These are phyloP conservation scores for Muscina levida DNA, from an alignment of 2,888 invertebrate genomes.

Conservation along the genomic window DNA sequence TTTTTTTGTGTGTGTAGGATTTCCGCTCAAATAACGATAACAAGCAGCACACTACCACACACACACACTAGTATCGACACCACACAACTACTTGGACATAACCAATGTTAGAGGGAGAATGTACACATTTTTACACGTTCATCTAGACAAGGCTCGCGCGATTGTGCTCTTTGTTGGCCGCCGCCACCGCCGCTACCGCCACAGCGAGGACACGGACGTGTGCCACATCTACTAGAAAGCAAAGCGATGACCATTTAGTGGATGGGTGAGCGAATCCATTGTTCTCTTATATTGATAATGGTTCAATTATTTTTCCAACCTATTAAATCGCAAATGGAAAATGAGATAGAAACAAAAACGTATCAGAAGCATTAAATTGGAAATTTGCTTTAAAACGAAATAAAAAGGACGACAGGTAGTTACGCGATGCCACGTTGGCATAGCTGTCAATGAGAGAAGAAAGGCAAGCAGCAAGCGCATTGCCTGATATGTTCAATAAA, in stretches of 20 bases:
- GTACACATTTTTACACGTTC: conserved; percentile 19
- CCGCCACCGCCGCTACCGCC: too few relatives aligned
- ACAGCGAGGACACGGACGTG: too few relatives aligned
- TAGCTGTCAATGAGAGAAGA: too few relatives aligned
- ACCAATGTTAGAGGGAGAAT: too few relatives aligned
- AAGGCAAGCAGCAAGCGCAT: not conserved
- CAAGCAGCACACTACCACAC: not conserved
- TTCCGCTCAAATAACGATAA: conserved; percentile 30
- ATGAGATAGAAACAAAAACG: not conserved
- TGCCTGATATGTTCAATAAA: not conserved
- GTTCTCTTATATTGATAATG: conserved; percentile 72
- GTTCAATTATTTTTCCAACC: conserved; percentile 90
- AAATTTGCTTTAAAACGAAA: conserved; percentile 25
- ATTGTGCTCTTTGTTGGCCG: not conserved
- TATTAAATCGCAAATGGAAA: conserved; percentile 84
- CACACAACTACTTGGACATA: too few relatives aligned
- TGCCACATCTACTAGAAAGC: conserved; percentile 8
- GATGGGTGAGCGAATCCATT: conserved; percentile 43
- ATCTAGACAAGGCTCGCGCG: conserved; percentile 33
- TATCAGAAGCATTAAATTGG: conserved; percentile 8
- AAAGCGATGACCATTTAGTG: conserved; percentile 35
- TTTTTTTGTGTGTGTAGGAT: conserved; percentile 27
- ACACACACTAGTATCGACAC: conserved; percentile 9
- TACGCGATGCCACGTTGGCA: not conserved
- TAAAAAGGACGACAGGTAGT: conserved; percentile 9